phyloP scores from a whole-genome alignment of 2,797 vertebrate genomes.

The Spea hammondii region DNA sequence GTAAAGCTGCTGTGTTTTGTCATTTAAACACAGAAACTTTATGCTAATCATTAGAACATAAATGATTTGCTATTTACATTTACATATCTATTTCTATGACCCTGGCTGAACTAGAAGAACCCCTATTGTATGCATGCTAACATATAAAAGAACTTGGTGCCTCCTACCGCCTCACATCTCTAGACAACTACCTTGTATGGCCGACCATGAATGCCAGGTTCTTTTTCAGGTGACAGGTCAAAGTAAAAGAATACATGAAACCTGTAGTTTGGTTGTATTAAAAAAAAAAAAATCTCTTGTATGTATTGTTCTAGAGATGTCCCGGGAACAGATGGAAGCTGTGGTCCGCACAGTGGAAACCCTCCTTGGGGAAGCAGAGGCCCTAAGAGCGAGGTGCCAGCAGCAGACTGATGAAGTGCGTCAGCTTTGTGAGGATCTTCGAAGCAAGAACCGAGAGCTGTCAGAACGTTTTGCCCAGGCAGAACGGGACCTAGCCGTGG shows the following conservation, averaged over 20 bases:
- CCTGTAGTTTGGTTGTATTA: too few relatives aligned
- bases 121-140: too few relatives aligned
- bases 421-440: conserved; percentile 40
- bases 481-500: conserved; percentile 66
- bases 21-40: background rate
- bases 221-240: too few relatives aligned
- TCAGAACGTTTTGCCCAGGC: conserved; percentile 35
- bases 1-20: too few relatives aligned
- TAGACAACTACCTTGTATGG: background rate
- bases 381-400: conserved; percentile 45
- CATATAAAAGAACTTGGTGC: too few relatives aligned
- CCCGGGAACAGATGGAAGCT: conserved; percentile 64
- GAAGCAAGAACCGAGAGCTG: conserved; percentile 50
- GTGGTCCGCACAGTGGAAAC: conserved; percentile 70
- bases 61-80: too few relatives aligned
- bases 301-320: conserved; percentile 60
- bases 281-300: too few relatives aligned
- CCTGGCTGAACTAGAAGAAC: too few relatives aligned
- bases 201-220: too few relatives aligned
- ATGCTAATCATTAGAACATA: too few relatives aligned
- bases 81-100: too few relatives aligned
- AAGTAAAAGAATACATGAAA: too few relatives aligned
- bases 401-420: conserved; percentile 43
- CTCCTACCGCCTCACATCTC: background rate
- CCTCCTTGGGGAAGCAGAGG: conserved; percentile 65